phyloP scores from a whole-genome alignment of 2,888 invertebrate genomes.

The Shargacucullia verbasci region DNA sequence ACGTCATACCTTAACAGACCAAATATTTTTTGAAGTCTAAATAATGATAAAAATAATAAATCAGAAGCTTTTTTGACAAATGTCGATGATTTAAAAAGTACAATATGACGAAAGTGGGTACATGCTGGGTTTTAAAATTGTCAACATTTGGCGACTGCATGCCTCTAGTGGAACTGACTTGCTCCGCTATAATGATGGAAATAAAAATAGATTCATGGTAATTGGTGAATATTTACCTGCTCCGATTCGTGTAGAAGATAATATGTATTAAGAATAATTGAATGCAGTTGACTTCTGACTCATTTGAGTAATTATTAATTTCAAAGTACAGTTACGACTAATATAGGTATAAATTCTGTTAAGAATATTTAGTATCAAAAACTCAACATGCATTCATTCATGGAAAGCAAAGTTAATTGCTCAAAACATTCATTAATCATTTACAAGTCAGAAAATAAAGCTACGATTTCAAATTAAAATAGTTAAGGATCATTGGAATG shows the following conservation, averaged over 20 bases:
- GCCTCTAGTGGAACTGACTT: slow-evolving; percentile 61
- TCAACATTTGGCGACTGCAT: slow-evolving; percentile 67
- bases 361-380: slow-evolving; percentile 52
- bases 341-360: slow-evolving; percentile 14
- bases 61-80: slow-evolving; percentile 20
- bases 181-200: slow-evolving; percentile 52
- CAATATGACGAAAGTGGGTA: slow-evolving; percentile 50
- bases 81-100: slow-evolving; percentile 44
- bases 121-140: slow-evolving; percentile 58
- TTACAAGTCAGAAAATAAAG: slow-evolving; percentile 67
- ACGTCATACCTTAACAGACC: neutral
- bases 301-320: slow-evolving; percentile 26
- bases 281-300: slow-evolving; percentile 59
- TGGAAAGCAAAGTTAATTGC: slow-evolving; percentile 67
- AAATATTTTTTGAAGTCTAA: slow-evolving; percentile 15
- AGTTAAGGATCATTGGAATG: slow-evolving; percentile 59
- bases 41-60: slow-evolving; percentile 10
- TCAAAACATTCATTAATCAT: slow-evolving; percentile 62
- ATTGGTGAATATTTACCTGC: slow-evolving; percentile 55
- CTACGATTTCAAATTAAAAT: slow-evolving; percentile 66
- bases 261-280: slow-evolving; percentile 49
- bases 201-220: slow-evolving; percentile 47
- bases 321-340: slow-evolving; percentile 27
- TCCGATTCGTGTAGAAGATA: slow-evolving; percentile 50
- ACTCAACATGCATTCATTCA: slow-evolving; percentile 69